Percentiles rank a stretch among this genome's conserved stretches.
Conservation (phyloP, 2,797 vertebrate species). For the Platalea minor region DNA sequence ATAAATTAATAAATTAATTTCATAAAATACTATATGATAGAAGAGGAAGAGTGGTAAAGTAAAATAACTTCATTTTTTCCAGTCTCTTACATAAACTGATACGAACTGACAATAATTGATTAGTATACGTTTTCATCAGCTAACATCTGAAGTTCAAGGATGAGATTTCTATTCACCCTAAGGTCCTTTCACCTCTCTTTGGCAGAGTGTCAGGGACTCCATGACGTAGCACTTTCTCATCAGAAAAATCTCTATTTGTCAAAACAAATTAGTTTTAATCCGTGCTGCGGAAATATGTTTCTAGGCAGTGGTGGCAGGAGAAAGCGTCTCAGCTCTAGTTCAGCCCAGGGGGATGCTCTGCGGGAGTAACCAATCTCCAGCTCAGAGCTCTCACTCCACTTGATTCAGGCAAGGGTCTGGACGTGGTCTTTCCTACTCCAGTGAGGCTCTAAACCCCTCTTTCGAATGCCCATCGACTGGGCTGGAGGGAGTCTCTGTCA, state of each 20-base stretch:
- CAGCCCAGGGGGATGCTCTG: neutral
- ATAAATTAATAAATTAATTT: neutral
- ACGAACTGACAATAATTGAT: neutral
- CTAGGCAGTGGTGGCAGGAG: neutral
- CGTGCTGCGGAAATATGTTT: rapidly evolving
- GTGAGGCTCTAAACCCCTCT: neutral
- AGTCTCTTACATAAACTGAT: neutral
- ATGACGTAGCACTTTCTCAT: slow-evolving; percentile 11
- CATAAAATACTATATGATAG: neutral
- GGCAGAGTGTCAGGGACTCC: slow-evolving; percentile 23
- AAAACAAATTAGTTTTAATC: slow-evolving; percentile 31
- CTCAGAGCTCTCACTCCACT: neutral
- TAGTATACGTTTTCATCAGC: neutral
- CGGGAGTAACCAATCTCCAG: neutral
- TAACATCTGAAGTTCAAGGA: neutral
- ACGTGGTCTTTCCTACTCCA: neutral
- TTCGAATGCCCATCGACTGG: neutral
- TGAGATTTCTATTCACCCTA: neutral
- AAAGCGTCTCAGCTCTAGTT: neutral
- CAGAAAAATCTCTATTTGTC: slow-evolving; percentile 29
- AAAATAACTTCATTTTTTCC: neutral
- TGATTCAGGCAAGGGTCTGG: slow-evolving; percentile 3
- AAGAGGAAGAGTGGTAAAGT: neutral
- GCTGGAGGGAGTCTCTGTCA: neutral
- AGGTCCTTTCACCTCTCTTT: neutral